Evolutionary conservation across 1,140 invertebrate genomes (phyloP).

Genomic region (Drosophila bocki): DNA sequence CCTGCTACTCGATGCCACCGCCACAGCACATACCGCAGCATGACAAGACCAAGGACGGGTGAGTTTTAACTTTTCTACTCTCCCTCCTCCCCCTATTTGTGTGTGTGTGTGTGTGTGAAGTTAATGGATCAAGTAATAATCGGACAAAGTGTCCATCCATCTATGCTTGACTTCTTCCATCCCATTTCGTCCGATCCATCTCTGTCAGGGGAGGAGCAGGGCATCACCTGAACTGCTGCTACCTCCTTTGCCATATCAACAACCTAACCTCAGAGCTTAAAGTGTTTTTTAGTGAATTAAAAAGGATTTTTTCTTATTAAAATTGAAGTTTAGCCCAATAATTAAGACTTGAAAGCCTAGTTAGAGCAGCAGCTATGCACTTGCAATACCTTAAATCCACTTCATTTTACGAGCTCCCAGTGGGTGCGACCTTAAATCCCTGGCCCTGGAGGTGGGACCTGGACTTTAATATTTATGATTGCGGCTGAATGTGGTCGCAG

Average conservation of each 20-base stretch:
- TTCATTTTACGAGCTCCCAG: background rate
- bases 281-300: background rate
- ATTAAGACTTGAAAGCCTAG: background rate
- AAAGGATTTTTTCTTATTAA: background rate
- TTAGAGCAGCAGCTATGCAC: no score
- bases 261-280: background rate
- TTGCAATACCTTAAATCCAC: background rate
- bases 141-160: constrained; percentile 21
- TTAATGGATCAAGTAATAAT: constrained; percentile 66
- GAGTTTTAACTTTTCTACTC: constrained; percentile 72
- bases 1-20: constrained; percentile 94
- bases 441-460: background rate
- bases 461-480: constrained; percentile 80
- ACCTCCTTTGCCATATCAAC: no score
- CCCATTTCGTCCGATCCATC: constrained; percentile 9
- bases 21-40: constrained; percentile 90
- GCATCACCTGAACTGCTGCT: constrained; percentile 1
- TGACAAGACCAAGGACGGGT: constrained; percentile 92
- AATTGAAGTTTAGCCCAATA: background rate
- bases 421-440: background rate
- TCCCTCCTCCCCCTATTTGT: no score
- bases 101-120: background rate
- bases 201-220: constrained; percentile 5
- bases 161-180: background rate
- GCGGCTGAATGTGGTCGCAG: constrained; percentile 49